These are phyloP conservation scores for Liasis olivaceus DNA, from an alignment of 2,797 vertebrate genomes.

Conservation along the genomic window DNA sequence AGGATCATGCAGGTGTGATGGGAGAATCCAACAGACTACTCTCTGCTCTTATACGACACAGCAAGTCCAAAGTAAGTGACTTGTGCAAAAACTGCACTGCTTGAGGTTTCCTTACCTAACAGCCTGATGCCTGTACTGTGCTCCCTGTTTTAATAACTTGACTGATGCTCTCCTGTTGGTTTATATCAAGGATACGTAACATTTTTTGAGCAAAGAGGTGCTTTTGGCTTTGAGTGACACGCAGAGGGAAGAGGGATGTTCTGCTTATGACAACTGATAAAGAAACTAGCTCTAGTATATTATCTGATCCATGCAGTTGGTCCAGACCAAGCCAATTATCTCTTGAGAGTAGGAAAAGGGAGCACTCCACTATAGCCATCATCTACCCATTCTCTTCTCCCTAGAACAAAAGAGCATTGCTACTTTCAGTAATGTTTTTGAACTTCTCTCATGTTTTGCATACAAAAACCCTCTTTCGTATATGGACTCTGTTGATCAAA, in stretches of 20 bases:
- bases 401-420: background rate
- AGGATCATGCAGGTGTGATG: constrained; percentile 98
- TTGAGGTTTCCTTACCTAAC: background rate
- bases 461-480: background rate
- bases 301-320: background rate
- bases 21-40: constrained; percentile 97
- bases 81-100: background rate
- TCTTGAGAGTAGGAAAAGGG: background rate
- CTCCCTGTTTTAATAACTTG: background rate
- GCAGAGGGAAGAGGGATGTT: background rate
- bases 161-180: background rate
- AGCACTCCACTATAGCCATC: background rate
- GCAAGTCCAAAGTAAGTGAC: constrained; percentile 93
- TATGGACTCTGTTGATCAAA: background rate
- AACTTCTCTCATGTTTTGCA: background rate
- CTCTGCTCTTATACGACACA: constrained; percentile 96
- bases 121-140: background rate
- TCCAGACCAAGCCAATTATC: background rate
- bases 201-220: background rate
- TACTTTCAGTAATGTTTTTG: background rate
- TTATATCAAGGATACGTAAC: background rate
- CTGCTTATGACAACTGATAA: background rate
- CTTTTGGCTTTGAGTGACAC: background rate
- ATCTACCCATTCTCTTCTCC: background rate
- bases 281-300: background rate